phyloP scores from a whole-genome alignment of 2,888 invertebrate genomes.

The Hemaris fuciformis region DNA sequence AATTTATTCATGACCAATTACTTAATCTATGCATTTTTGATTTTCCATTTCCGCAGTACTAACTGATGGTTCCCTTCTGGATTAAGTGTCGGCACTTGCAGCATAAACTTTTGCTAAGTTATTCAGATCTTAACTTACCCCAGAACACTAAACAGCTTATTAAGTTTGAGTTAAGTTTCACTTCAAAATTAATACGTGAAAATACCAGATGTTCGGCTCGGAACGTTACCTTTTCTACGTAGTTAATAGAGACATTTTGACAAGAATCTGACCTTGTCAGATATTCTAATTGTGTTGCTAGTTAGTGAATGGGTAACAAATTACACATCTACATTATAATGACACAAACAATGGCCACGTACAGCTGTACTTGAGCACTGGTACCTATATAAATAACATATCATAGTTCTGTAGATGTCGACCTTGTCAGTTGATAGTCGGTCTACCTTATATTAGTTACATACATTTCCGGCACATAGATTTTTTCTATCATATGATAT shows the following conservation, averaged over 20 bases:
- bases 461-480: slow-evolving; percentile 26
- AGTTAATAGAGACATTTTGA: neutral
- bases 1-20: neutral
- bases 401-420: slow-evolving; percentile 27
- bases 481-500: slow-evolving; percentile 9
- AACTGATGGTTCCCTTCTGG: neutral
- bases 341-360: slow-evolving; percentile 47
- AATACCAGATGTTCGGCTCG: neutral
- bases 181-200: neutral
- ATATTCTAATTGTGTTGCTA: slow-evolving; percentile 49
- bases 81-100: neutral
- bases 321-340: slow-evolving; percentile 49
- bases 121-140: neutral
- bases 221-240: neutral
- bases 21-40: neutral
- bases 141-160: neutral
- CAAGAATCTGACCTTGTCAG: slow-evolving; percentile 46
- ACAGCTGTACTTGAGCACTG: slow-evolving; percentile 41
- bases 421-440: slow-evolving; percentile 37
- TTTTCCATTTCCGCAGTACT: neutral
- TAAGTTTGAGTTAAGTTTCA: slow-evolving; percentile 2
- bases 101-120: neutral
- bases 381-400: slow-evolving; percentile 20
- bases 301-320: slow-evolving; percentile 53
- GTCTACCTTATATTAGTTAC: slow-evolving; percentile 24